phyloP scores from a whole-genome alignment of 2,888 invertebrate genomes.

The Clanis bilineata region DNA sequence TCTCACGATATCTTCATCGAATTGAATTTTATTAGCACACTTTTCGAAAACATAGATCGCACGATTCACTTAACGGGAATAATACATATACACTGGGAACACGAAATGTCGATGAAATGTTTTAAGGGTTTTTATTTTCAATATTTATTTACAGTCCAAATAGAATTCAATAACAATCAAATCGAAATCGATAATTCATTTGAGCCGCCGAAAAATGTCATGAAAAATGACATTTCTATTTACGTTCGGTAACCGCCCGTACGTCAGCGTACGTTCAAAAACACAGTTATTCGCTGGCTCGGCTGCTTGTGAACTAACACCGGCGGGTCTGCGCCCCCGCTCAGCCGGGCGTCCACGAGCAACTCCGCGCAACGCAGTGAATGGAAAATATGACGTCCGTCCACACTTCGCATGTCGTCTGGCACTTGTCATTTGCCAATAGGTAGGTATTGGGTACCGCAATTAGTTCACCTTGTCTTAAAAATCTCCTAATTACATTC shows the following conservation, averaged over 20 bases:
- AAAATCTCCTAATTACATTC: background rate
- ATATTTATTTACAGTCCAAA: conserved; percentile 13
- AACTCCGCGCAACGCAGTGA: conserved; percentile 40
- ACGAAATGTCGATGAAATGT: background rate
- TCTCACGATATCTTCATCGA: background rate
- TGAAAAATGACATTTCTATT: conserved; percentile 54
- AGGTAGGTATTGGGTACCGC: conserved; percentile 12
- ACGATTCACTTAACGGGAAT: conserved; percentile 13
- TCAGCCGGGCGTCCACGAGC: conserved; percentile 33
- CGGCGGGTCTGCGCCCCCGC: conserved; percentile 42
- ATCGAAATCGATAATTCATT: conserved; percentile 4
- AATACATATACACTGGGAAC: background rate
- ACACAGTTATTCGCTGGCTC: conserved; percentile 56
- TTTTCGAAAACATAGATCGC: conserved; percentile 12
- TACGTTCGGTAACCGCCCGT: conserved; percentile 48
- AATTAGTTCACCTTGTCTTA: conserved; percentile 17
- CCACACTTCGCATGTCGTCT: conserved; percentile 20
- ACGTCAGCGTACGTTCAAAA: conserved; percentile 51
- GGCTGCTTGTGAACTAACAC: conserved; percentile 65
- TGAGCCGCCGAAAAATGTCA: conserved; percentile 33
- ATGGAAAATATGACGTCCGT: conserved; percentile 40
- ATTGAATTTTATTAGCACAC: conserved; percentile 16
- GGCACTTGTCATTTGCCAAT: conserved; percentile 24
- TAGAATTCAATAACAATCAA: too few relatives aligned
- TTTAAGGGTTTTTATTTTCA: background rate